phyloP scores from a whole-genome alignment of 2,113 vertebrate genomes.

The Cyprinodon tularosa region DNA sequence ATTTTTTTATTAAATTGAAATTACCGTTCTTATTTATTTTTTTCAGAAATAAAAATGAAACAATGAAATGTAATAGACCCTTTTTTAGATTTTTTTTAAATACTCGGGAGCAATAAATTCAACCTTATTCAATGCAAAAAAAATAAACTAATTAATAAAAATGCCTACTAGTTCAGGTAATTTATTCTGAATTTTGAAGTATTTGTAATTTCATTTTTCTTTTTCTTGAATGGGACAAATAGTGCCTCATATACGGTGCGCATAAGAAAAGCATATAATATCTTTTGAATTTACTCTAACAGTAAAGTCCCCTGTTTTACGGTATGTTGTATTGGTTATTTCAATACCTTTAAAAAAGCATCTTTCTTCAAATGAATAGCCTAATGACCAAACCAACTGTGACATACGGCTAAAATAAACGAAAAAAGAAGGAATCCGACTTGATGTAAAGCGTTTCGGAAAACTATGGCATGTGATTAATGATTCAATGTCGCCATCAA shows the following conservation, averaged over 20 bases:
- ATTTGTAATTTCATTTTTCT: too few relatives aligned
- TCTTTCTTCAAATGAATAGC: not conserved
- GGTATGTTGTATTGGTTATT: not conserved
- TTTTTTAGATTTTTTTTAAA: too few relatives aligned
- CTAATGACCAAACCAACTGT: not conserved
- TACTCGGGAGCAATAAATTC: too few relatives aligned
- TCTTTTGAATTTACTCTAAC: too few relatives aligned
- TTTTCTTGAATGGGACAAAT: not conserved
- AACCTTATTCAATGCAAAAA: too few relatives aligned
- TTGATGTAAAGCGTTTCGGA: not conserved
- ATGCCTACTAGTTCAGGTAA: not conserved
- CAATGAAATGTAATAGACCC: too few relatives aligned
- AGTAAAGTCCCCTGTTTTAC: not conserved
- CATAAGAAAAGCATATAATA: not conserved
- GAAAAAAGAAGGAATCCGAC: not conserved
- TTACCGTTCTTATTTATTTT: not conserved
- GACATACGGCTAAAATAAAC: not conserved
- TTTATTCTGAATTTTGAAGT: not conserved
- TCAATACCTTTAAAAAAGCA: not conserved
- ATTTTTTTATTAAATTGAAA: too few relatives aligned
- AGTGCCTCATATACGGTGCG: not conserved
- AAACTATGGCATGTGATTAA: not conserved
- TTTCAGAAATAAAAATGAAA: not conserved
- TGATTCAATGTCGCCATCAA: constrained; percentile 69
- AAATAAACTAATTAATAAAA: not conserved